Evolutionary conservation across 2,888 invertebrate species (phyloP).

Genomic region (Uropetala carovei): DNA sequence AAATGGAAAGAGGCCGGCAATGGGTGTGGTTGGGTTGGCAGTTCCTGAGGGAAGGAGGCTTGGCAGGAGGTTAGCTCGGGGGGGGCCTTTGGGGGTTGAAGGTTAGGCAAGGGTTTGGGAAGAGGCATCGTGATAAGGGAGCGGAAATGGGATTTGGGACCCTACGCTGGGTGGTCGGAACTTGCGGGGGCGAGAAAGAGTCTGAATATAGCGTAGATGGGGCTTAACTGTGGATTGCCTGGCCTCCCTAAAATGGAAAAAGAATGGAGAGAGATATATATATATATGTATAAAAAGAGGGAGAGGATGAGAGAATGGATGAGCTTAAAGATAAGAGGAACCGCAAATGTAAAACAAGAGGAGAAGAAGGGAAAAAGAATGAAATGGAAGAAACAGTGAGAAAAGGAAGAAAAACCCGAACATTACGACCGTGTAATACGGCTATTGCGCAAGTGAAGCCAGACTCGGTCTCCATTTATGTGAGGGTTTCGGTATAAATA

Average conservation of each 20-base stretch:
- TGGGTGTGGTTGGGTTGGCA: not conserved
- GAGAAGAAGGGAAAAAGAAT: no score
- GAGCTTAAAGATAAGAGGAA: not conserved
- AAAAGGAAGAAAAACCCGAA: no score
- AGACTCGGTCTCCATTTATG: no score
- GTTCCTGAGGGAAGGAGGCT: not conserved
- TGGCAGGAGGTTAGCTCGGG: not conserved
- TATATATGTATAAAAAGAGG: no score
- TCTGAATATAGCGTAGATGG: not conserved
- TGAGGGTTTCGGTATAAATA: no score
- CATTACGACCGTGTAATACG: no score
- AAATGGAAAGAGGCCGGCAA: not conserved
- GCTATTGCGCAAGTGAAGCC: no score
- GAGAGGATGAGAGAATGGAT: not conserved
- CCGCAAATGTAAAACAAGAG: no score
- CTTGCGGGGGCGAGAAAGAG: not conserved
- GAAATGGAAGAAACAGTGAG: no score
- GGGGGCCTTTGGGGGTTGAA: not conserved
- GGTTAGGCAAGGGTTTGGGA: not conserved
- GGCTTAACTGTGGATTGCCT: not conserved
- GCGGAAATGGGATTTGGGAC: conserved; percentile 53
- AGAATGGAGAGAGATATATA: not conserved
- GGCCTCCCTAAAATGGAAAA: not conserved
- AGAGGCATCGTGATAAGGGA: conserved; percentile 44
- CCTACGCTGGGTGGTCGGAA: not conserved